Evolutionary conservation across 2,797 vertebrate genomes (phyloP).

Genomic region (Dendrocincla fuliginosa): DNA sequence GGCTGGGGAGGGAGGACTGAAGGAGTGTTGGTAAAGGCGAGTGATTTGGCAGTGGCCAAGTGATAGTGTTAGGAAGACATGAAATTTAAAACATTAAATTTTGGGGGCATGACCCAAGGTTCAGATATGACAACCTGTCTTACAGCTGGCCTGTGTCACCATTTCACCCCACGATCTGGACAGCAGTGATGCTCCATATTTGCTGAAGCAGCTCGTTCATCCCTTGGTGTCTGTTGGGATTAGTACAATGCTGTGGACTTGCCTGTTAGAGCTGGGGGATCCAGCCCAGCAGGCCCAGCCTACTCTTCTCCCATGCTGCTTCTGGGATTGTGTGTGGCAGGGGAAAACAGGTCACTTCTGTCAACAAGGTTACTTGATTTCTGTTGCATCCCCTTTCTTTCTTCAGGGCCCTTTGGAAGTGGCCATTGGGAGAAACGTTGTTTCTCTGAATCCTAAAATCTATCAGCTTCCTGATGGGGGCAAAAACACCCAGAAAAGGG

Average conservation of each 20-base stretch:
- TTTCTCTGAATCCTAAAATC: not conserved
- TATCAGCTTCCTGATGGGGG: not conserved
- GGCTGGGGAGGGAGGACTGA: not conserved
- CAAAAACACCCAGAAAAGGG: not conserved
- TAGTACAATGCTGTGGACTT: not conserved
- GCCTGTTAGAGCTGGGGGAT: not conserved
- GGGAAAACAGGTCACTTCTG: not conserved
- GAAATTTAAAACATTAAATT: not conserved
- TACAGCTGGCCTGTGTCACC: not conserved
- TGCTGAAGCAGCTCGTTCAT: not conserved
- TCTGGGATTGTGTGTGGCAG: not conserved
- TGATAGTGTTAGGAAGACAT: not conserved
- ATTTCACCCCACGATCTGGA: not conserved
- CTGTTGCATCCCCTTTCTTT: not conserved
- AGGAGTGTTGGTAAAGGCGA: not conserved
- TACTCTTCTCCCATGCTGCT: not conserved
- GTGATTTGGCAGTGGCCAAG: not conserved
- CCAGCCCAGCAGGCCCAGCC: not conserved
- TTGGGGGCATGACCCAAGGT: not conserved
- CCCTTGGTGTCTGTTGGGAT: not conserved
- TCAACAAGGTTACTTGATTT: not conserved
- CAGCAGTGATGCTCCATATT: not conserved
- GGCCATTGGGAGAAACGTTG: accelerated
- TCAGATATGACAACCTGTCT: not conserved
- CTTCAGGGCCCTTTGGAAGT: not conserved